Evolutionary conservation across 2,888 invertebrate species (phyloP).

Genomic region (Corythucha ciliata): DNA sequence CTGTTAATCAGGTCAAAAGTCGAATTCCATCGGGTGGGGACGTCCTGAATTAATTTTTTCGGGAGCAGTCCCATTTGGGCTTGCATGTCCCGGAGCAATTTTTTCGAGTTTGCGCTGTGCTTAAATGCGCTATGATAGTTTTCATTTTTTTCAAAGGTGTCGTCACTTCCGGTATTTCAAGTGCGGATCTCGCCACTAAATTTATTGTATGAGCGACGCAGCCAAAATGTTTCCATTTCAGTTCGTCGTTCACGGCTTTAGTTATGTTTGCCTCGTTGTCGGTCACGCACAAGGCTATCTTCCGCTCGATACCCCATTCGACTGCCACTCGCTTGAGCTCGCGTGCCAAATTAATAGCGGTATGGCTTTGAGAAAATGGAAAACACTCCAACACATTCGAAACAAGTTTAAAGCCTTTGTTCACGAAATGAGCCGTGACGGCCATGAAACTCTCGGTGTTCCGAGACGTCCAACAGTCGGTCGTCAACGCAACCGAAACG

Average conservation of each 20-base stretch:
- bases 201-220: too few relatives aligned
- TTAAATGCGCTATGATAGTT: not conserved
- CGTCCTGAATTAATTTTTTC: not conserved
- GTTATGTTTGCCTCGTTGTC: not conserved
- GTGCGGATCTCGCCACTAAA: too few relatives aligned
- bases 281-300: not conserved
- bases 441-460: not conserved
- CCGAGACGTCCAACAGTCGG: not conserved
- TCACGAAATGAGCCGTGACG: not conserved
- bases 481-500: not conserved
- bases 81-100: not conserved
- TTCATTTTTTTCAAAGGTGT: not conserved
- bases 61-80: not conserved
- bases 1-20: not conserved
- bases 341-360: not conserved
- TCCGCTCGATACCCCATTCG: not conserved
- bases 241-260: not conserved
- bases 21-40: not conserved
- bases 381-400: not conserved
- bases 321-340: not conserved
- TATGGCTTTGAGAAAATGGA: not conserved
- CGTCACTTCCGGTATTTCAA: not conserved
- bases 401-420: not conserved
- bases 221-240: too few relatives aligned
- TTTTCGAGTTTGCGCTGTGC: not conserved